A percentile compares a stretch with the other conserved stretches of the same genome.
Conservation (phyloP, 2,888 invertebrate genomes). For the Neoscelio sp. region DNA sequence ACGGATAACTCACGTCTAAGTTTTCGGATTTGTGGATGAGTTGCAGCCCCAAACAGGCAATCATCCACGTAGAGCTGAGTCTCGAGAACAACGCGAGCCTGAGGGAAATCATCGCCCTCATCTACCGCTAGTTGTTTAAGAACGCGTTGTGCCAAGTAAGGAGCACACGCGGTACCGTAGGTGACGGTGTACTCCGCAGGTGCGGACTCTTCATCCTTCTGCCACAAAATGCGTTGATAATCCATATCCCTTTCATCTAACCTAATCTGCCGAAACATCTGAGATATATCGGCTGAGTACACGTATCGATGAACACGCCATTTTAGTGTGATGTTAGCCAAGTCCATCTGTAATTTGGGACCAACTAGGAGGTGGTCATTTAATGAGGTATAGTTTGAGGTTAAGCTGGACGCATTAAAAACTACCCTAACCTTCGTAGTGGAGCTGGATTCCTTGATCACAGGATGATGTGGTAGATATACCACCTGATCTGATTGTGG, state of each 20-base stretch:
- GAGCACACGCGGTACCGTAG: constrained; percentile 69
- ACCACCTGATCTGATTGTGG: background rate
- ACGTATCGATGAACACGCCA: constrained; percentile 25
- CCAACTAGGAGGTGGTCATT: constrained; percentile 39
- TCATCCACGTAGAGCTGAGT: constrained; percentile 33
- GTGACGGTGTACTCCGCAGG: too few species aligned
- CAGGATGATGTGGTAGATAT: constrained; percentile 37
- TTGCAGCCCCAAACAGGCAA: constrained; percentile 27
- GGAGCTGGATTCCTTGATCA: constrained; percentile 6
- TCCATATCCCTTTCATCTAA: constrained; percentile 2
- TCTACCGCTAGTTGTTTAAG: constrained; percentile 56
- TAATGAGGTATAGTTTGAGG: constrained; percentile 33
- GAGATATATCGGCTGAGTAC: constrained; percentile 32
- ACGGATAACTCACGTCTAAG: constrained; percentile 25
- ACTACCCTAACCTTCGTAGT: constrained; percentile 44
- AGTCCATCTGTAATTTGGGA: constrained; percentile 27
- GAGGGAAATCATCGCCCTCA: background rate
- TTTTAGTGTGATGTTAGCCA: constrained; percentile 13
- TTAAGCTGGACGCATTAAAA: constrained; percentile 40
- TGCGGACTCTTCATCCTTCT: constrained; percentile 2
- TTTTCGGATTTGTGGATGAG: constrained; percentile 52
- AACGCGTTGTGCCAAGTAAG: constrained; percentile 63
- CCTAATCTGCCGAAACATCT: constrained; percentile 45
- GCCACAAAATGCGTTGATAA: constrained; percentile 48
- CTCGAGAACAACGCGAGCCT: background rate